A percentile compares a stretch with the other conserved stretches of the same genome.
phyloP scores from a whole-genome alignment of 2,113 vertebrate genomes.

The Steatornis caripensis region DNA sequence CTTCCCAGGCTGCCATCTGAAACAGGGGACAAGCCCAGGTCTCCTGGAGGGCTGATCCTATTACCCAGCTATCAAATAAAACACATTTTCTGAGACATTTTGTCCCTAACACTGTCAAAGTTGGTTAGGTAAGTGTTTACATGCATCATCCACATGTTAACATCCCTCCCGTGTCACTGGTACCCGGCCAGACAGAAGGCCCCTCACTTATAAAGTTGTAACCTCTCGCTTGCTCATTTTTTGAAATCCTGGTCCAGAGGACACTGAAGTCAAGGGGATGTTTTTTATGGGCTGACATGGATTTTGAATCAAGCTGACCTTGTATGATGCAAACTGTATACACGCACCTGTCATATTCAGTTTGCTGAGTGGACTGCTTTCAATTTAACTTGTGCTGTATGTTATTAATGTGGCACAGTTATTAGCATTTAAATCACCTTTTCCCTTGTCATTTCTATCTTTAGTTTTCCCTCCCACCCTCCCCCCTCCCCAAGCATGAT shows the following conservation, averaged over 20 bases:
- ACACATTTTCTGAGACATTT: neutral
- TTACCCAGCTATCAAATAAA: neutral
- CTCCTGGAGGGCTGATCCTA: neutral
- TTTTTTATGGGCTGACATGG: neutral
- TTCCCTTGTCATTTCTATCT: neutral
- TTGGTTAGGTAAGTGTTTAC: neutral
- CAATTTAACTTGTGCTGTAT: neutral
- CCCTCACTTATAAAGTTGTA: fast-evolving
- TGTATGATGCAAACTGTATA: neutral
- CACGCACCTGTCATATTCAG: neutral
- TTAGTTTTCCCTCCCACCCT: neutral
- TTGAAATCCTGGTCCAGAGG: neutral
- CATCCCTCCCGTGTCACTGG: neutral
- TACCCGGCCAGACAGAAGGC: neutral
- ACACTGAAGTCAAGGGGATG: neutral
- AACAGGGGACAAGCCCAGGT: neutral
- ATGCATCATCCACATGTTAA: neutral
- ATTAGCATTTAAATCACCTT: neutral
- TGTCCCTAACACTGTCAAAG: neutral
- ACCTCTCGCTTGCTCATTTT: neutral
- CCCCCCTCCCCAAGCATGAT: neutral
- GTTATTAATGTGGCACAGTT: neutral
- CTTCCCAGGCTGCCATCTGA: neutral
- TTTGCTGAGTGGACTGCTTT: neutral
- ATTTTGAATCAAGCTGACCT: neutral